Evolutionary conservation across 2,888 invertebrate genomes (phyloP).

Genomic region (Arge pagana): DNA sequence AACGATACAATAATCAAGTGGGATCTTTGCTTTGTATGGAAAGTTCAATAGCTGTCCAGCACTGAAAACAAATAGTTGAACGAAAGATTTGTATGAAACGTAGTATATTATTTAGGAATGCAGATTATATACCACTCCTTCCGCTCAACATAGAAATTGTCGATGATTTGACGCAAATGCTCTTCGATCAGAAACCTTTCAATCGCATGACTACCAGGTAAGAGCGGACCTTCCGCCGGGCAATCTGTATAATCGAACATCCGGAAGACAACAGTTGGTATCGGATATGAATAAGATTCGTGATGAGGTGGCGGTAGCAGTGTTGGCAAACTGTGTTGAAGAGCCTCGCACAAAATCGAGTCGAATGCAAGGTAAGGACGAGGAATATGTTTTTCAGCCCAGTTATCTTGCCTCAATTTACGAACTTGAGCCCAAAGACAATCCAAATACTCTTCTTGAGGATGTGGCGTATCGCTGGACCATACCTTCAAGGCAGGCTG

Average conservation of each 20-base stretch:
- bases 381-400: slow-evolving; percentile 96
- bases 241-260: slow-evolving; percentile 99
- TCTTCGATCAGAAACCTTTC: slow-evolving; percentile 98
- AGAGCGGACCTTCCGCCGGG: slow-evolving; percentile 80
- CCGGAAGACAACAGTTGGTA: slow-evolving; percentile 92
- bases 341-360: slow-evolving; percentile 90
- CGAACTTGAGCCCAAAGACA: slow-evolving; percentile 95
- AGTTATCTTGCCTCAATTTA: slow-evolving; percentile 90
- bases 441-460: slow-evolving; percentile 96
- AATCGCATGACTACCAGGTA: slow-evolving; percentile 96
- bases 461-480: slow-evolving; percentile 92
- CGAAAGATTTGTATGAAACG: slow-evolving; percentile 16
- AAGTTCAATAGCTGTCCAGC: slow-evolving; percentile 90
- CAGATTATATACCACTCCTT: slow-evolving; percentile 98
- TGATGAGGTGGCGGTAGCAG: slow-evolving; percentile 93
- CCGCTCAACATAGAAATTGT: slow-evolving; percentile 83
- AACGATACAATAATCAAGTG: slow-evolving; percentile 96
- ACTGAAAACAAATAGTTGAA: slow-evolving; percentile 53
- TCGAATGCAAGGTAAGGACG: slow-evolving; percentile 96
- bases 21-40: slow-evolving; percentile 91
- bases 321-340: slow-evolving; percentile 92
- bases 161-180: slow-evolving; percentile 91
- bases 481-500: slow-evolving; percentile 92
- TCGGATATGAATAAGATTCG: slow-evolving; percentile 86
- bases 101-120: slow-evolving; percentile 9